A percentile compares a stretch with the other conserved stretches of the same genome.
Conservation (phyloP, 2,797 vertebrate genomes). For the Crenichthys baileyi region DNA sequence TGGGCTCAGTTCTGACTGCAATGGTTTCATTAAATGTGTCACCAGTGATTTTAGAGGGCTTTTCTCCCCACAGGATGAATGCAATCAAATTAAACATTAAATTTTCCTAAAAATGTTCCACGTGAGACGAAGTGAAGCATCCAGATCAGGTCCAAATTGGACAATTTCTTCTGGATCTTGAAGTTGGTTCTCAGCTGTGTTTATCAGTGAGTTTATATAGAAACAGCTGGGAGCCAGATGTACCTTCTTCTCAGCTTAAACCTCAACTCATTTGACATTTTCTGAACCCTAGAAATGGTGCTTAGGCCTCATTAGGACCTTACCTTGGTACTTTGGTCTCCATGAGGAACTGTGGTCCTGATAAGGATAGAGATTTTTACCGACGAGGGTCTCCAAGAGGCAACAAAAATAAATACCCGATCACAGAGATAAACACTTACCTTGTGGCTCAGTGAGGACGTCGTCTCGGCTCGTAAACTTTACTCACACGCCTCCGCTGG, state of each 20-base stretch:
- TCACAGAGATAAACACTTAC: slow-evolving; percentile 33
- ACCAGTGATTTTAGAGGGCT: too few relatives aligned
- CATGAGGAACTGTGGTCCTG: not conserved
- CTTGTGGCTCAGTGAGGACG: slow-evolving; percentile 31
- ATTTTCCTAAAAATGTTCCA: too few relatives aligned
- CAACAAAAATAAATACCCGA: slow-evolving; percentile 13
- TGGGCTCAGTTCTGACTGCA: too few relatives aligned
- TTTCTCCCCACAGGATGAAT: too few relatives aligned
- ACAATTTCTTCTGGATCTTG: not conserved
- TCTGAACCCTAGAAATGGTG: too few relatives aligned
- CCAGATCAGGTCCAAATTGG: too few relatives aligned
- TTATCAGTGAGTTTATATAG: not conserved
- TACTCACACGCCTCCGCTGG: slow-evolving; percentile 20
- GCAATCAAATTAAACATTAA: too few relatives aligned
- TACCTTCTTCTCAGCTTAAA: too few relatives aligned
- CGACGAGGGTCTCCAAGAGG: not conserved
- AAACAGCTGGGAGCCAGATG: too few relatives aligned
- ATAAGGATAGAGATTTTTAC: not conserved
- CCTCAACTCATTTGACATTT: too few relatives aligned
- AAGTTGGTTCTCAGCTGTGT: not conserved
- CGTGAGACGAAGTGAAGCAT: too few relatives aligned
- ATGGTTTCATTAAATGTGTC: too few relatives aligned
- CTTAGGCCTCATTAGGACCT: not conserved
- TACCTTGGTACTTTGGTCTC: not conserved
- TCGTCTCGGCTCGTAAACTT: slow-evolving; percentile 59